Conservation (phyloP, 1,140 invertebrate species). For the Hyphantria cunea region DNA sequence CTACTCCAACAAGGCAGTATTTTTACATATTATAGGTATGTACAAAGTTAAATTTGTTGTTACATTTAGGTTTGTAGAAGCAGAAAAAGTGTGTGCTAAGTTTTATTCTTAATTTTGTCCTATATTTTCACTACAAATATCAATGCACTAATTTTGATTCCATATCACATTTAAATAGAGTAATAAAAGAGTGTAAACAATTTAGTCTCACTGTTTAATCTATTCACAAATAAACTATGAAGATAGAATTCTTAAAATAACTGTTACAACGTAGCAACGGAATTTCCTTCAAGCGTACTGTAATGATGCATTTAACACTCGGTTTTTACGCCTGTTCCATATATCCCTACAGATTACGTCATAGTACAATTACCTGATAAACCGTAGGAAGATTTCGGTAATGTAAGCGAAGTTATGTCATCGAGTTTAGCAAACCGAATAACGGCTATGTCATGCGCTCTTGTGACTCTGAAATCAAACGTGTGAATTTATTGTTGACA, state of each 20-base stretch:
- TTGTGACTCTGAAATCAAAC: constrained; percentile 63
- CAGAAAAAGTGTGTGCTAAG: too few species aligned
- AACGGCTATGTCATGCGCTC: constrained; percentile 66
- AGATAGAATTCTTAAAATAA: not conserved
- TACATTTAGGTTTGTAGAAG: too few species aligned
- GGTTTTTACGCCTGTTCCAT: not conserved
- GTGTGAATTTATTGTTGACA: constrained; percentile 27
- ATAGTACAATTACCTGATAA: constrained; percentile 53
- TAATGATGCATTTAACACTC: not conserved
- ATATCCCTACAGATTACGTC: not conserved
- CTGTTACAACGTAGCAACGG: not conserved
- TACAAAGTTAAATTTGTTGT: too few species aligned
- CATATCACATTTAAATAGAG: too few species aligned
- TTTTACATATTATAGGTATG: too few species aligned
- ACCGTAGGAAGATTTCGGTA: constrained; percentile 64
- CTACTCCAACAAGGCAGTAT: too few species aligned
- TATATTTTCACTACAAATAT: too few species aligned
- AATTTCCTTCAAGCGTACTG: not conserved
- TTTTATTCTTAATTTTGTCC: too few species aligned
- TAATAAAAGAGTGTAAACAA: too few species aligned
- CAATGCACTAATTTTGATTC: too few species aligned
- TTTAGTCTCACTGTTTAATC: too few species aligned
- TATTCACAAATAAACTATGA: too few species aligned
- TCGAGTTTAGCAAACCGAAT: constrained; percentile 50
- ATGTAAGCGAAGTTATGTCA: constrained; percentile 49